phyloP scores from a whole-genome alignment of 2,888 invertebrate genomes.

The Chouioia cunea region DNA sequence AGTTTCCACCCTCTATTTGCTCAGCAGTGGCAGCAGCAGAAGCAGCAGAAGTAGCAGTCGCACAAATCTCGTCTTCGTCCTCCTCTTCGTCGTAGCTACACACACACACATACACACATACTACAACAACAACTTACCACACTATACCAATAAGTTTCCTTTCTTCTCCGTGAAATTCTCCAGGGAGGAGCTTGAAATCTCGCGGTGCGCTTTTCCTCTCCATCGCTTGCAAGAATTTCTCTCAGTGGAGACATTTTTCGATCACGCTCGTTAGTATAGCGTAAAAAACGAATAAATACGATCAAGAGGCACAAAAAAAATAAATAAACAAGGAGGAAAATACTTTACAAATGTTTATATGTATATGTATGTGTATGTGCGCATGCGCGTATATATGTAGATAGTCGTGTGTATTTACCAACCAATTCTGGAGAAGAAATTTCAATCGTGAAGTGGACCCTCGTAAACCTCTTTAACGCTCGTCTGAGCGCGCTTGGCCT shows the following conservation, averaged over 20 bases:
- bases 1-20: no score
- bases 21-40: no score
- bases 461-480: conserved; percentile 44
- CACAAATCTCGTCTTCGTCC: background rate
- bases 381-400: no score
- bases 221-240: background rate
- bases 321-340: conserved; percentile 3
- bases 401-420: background rate
- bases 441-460: conserved; percentile 32
- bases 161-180: conserved; percentile 5
- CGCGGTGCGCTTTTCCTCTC: background rate
- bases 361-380: no score
- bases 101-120: conserved; percentile 2
- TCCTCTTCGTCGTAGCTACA: background rate
- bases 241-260: background rate
- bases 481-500: conserved; percentile 9
- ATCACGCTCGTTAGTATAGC: background rate
- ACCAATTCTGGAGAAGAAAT: conserved; percentile 23
- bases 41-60: no score
- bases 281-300: background rate
- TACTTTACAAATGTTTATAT: background rate
- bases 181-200: conserved; percentile 18
- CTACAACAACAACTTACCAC: background rate
- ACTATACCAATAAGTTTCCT: conserved; percentile 29
- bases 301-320: background rate